Conservation (phyloP, 2,888 invertebrate genomes). For the Amiota minor region DNA sequence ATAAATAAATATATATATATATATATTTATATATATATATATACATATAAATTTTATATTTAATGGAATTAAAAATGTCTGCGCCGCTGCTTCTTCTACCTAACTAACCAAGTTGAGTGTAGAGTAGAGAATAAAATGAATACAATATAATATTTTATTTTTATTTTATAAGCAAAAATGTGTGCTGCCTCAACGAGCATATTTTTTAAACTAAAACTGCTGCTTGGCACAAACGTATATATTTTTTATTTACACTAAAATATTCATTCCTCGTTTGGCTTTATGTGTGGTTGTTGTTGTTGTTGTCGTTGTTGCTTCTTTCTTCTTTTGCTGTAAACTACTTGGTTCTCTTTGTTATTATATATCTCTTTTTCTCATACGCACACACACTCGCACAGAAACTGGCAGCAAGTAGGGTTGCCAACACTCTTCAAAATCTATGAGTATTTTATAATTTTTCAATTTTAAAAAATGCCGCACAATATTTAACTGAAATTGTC, state of each 20-base stretch:
- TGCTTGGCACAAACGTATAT: slow-evolving; percentile 8
- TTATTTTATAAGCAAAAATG: too few relatives aligned
- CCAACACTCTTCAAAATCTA: too few relatives aligned
- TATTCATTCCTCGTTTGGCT: not conserved
- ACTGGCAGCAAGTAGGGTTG: too few relatives aligned
- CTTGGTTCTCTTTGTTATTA: too few relatives aligned
- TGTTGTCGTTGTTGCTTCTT: not conserved
- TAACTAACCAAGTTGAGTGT: too few relatives aligned
- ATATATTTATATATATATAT: slow-evolving; percentile 25
- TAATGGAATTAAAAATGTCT: slow-evolving; percentile 45
- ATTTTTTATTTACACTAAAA: slow-evolving; percentile 41
- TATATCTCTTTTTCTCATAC: too few relatives aligned
- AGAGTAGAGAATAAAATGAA: too few relatives aligned
- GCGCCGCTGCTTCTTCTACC: slow-evolving; percentile 5
- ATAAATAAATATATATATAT: slow-evolving; percentile 9
- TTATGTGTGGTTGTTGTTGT: not conserved
- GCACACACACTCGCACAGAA: too few relatives aligned
- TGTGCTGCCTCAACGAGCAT: slow-evolving; percentile 36
- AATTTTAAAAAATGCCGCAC: too few relatives aligned
- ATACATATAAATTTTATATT: slow-evolving; percentile 35
- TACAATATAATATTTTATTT: too few relatives aligned
- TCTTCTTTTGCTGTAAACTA: not conserved
- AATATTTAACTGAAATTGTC: too few relatives aligned
- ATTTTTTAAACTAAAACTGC: slow-evolving; percentile 46
- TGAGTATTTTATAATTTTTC: too few relatives aligned